Base-by-base conservation (phyloP, 2,113 vertebrate species). In the Ibidorhyncha struthersii region DNA sequence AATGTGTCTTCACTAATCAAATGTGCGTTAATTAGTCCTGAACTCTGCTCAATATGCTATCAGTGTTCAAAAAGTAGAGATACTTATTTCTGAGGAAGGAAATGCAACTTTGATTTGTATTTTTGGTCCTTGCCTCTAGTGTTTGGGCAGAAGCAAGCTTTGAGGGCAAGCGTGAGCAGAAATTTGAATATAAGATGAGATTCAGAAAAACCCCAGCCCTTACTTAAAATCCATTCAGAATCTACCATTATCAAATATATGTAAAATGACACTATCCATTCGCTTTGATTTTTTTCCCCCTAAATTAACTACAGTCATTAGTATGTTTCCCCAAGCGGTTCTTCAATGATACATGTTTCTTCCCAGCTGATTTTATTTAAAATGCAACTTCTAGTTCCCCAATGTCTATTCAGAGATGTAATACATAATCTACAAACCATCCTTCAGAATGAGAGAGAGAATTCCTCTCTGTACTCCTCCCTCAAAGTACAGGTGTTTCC, bases 311-410 rank as follows among this genome's bases (percentile, higher is more conserved):
- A 11, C 22, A 77, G 40, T 85, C 67, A 83, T 96, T 80, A 92
- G 41, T 77, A 38, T 22, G 23, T 94, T 93, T 92, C 76, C 86
- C 55, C 43, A 62, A 53, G 78, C 21, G 0, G 18, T 76, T 84
- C 70, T 74, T 94, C 73, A 76, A 49, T 87, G 52, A 82, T 73
- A 41, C 65, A 61, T 72, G 21, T 21, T 69, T 82, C 73, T 87
- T 93, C 61, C 56, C 50, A 61, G 62, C 19, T 80, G 62, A 80
- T 94, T 90, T 95, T 62, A 62, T 58, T 94, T 77, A 77, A 95
- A 90, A 87, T 40, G 62, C 70, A 80, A n/a, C 53, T 80, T 69
- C 27, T 40, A 61, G 49, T 80, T 90, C 82, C 90, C 66, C 40
- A 16, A 1, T 16, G 73, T 55, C 73, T 91, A 47, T 52, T 87